Base-by-base conservation (phyloP, 2,888 invertebrate species). In the Dione vanillae region DNA sequence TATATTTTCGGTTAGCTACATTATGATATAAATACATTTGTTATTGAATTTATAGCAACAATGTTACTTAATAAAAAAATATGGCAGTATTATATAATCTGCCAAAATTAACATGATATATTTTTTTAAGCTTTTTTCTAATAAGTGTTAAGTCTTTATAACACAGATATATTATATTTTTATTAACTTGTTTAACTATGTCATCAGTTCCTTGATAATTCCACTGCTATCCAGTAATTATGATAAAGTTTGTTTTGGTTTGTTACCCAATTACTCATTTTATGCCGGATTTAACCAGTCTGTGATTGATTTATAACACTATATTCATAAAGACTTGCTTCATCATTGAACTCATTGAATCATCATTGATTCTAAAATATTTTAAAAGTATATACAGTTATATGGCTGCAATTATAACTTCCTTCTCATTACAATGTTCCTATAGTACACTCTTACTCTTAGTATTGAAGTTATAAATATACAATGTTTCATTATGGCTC, bases 191-290 rank as follows among this genome's bases (percentile, higher is more conserved):
- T 43, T 41, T 16, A 66, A 41, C 16, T 20, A 14, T 52, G 52
- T 66, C 52, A 62, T 47, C 61, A 49, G 19, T 61, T 65, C 27
- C 61, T 64, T 67, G 70, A 70, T 70, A 70, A 61, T 40, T 66
- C 70, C 43, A 65, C 51, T 47, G 27, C 20, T 35, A 61, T 59
- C 70, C 41, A 51, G 70, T 70, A 40, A 51, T 27, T 54, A 14
- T 52, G 47, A 65, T 70, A 61, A 54, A 54, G 35, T 43, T 40
- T 52, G 43, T 70, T 66, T 61, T 52, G 59, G 45, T 61, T 56
- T 37, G n/a, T 52, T n/a, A 49, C 19, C 19, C 16, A 37, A 58
- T 54, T 43, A 61, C 43, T 43, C 27, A 7, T 45, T 0, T 47
- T 2, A 14, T 20, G 61, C 45, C 27, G 19, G 52, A 11, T 45